phyloP scores from a whole-genome alignment of 1,140 invertebrate genomes.

The Cheumatopsyche charites region DNA sequence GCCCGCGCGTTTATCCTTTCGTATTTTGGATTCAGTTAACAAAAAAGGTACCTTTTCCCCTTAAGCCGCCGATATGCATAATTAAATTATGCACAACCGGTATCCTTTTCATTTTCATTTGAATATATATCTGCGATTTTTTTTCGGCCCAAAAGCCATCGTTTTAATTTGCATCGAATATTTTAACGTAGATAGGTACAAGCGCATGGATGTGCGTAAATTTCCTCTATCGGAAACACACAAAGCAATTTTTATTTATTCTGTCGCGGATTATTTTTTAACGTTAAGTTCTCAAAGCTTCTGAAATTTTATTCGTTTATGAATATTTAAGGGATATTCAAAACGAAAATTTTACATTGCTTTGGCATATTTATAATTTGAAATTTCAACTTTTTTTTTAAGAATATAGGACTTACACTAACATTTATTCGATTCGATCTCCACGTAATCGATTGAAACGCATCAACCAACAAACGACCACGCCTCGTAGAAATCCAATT shows the following conservation, averaged over 20 bases:
- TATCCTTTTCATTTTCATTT: slow-evolving; percentile 25
- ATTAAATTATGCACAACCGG: slow-evolving; percentile 23
- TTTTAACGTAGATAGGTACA: neutral
- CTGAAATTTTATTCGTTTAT: neutral
- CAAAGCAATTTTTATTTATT: neutral
- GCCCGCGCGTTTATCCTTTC: neutral
- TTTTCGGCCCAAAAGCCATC: slow-evolving; percentile 23
- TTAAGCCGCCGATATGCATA: slow-evolving; percentile 23
- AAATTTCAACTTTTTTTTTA: neutral
- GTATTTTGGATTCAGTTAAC: neutral
- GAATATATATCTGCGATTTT: slow-evolving; percentile 13
- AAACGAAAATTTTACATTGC: neutral
- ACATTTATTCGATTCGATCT: neutral
- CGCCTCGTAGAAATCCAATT: too few relatives aligned
- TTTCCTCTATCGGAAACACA: too few relatives aligned
- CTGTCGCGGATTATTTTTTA: neutral
- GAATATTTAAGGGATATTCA: neutral
- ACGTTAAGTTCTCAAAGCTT: neutral
- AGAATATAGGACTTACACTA: neutral
- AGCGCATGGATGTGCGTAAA: too few relatives aligned
- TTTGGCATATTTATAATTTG: too few relatives aligned
- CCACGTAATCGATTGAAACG: neutral
- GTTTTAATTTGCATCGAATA: slow-evolving; percentile 22
- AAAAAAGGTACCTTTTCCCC: neutral
- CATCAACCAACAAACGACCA: neutral